Percentiles rank a stretch among this genome's conserved stretches.
These are phyloP conservation scores for Varroa destructor DNA, from an alignment of 1,140 invertebrate species.

Conservation along the genomic window DNA sequence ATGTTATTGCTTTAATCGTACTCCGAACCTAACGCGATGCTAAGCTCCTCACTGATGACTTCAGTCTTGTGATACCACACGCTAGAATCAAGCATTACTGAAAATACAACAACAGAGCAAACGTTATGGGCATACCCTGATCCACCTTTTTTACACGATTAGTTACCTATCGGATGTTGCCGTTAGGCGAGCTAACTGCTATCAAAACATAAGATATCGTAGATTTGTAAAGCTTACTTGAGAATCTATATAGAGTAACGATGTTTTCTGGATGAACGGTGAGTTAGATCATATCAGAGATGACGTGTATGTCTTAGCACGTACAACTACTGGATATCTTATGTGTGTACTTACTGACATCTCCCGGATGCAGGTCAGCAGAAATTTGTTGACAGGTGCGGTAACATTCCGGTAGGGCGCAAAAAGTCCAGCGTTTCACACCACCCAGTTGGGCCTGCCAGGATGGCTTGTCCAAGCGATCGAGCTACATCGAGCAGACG, in stretches of 20 bases:
- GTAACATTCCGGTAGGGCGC: constrained; percentile 75
- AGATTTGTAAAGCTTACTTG: not conserved
- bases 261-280: too few relatives aligned
- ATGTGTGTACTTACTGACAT: constrained; percentile 61
- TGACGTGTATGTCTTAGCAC: too few relatives aligned
- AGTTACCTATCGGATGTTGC: constrained; percentile 15
- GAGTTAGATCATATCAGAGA: too few relatives aligned
- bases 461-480: constrained; percentile 73
- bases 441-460: constrained; percentile 87
- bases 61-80: constrained; percentile 83
- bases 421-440: constrained; percentile 66
- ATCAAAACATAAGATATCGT: not conserved
- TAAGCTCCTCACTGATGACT: constrained; percentile 69
- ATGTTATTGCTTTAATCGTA: constrained; percentile 54
- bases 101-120: constrained; percentile 39
- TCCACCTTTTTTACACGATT: not conserved
- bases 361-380: constrained; percentile 62
- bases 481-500: constrained; percentile 52
- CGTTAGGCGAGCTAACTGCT: not conserved
- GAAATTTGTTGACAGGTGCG: constrained; percentile 55
- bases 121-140: constrained; percentile 21
- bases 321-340: too few relatives aligned
- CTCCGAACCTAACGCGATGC: constrained; percentile 87
- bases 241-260: not conserved
- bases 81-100: constrained; percentile 81